These are phyloP conservation scores for Nymphalis polychloros DNA, from an alignment of 2,888 invertebrate genomes.

Conservation along the genomic window DNA sequence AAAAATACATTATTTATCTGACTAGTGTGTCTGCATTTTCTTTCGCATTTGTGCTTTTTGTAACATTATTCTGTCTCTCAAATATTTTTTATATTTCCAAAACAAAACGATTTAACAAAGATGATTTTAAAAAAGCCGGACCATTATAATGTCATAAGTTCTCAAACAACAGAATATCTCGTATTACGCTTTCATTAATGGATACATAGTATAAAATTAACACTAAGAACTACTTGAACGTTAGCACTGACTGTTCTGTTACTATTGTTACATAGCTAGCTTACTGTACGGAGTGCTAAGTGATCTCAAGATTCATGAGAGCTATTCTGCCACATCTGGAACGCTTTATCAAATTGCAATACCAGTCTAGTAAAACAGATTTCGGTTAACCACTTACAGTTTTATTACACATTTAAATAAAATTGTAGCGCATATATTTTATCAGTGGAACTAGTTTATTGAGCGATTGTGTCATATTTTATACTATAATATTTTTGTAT, in stretches of 20 bases:
- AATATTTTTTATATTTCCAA: too few relatives aligned
- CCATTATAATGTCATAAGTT: too few relatives aligned
- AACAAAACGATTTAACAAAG: too few relatives aligned
- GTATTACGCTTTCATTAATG: background rate
- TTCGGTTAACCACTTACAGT: background rate
- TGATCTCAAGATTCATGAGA: slow-evolving; percentile 31
- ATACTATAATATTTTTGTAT: too few relatives aligned
- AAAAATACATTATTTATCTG: too few relatives aligned
- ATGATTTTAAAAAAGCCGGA: too few relatives aligned
- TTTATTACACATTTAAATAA: background rate
- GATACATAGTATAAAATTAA: background rate
- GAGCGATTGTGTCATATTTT: too few relatives aligned
- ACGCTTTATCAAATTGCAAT: slow-evolving; percentile 14
- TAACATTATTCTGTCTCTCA: too few relatives aligned
- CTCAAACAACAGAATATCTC: too few relatives aligned
- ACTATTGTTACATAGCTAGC: slow-evolving; percentile 7
- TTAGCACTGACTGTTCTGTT: background rate
- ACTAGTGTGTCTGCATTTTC: too few relatives aligned
- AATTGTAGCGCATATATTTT: background rate
- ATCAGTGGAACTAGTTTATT: too few relatives aligned
- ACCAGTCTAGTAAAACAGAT: slow-evolving; percentile 3
- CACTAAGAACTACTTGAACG: slow-evolving; percentile 30
- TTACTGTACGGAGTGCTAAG: slow-evolving; percentile 13
- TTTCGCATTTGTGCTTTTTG: too few relatives aligned
- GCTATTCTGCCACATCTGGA: slow-evolving; percentile 13